phyloP scores from a whole-genome alignment of 2,888 invertebrate genomes.

The Ferrisia virgata region DNA sequence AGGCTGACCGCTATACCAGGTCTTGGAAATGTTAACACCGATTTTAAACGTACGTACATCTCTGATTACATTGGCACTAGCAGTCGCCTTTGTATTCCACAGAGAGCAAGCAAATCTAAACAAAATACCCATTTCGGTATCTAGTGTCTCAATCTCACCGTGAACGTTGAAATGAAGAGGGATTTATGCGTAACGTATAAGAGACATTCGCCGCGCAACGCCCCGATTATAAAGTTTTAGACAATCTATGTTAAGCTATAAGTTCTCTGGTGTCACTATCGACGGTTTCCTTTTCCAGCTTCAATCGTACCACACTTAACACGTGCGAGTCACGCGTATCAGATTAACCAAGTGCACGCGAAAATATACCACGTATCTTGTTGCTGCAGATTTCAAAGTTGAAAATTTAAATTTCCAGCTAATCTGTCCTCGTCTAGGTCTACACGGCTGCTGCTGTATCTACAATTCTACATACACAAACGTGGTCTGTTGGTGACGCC shows the following conservation, averaged over 20 bases:
- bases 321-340: slow-evolving; percentile 42
- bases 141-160: slow-evolving; percentile 26
- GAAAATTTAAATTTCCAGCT: slow-evolving; percentile 40
- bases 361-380: slow-evolving; percentile 43
- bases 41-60: slow-evolving; percentile 19
- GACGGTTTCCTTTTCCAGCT: slow-evolving; percentile 28
- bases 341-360: slow-evolving; percentile 39
- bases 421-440: not conserved
- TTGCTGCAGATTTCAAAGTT: slow-evolving; percentile 42
- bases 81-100: slow-evolving; percentile 13
- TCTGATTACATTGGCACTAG: slow-evolving; percentile 7
- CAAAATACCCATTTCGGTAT: slow-evolving; percentile 23
- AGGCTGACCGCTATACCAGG: not conserved
- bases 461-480: too few relatives aligned
- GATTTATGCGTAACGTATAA: slow-evolving; percentile 5
- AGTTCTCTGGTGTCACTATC: slow-evolving; percentile 28
- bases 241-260: slow-evolving; percentile 23
- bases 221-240: slow-evolving; percentile 26
- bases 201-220: slow-evolving; percentile 18
- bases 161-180: slow-evolving; percentile 23
- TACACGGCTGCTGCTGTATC: too few relatives aligned
- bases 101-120: slow-evolving; percentile 18
- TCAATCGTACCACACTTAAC: slow-evolving; percentile 23
- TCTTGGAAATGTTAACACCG: slow-evolving; percentile 15
- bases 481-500: not conserved